phyloP scores from a whole-genome alignment of 2,113 vertebrate genomes.

The Anser cygnoides region DNA sequence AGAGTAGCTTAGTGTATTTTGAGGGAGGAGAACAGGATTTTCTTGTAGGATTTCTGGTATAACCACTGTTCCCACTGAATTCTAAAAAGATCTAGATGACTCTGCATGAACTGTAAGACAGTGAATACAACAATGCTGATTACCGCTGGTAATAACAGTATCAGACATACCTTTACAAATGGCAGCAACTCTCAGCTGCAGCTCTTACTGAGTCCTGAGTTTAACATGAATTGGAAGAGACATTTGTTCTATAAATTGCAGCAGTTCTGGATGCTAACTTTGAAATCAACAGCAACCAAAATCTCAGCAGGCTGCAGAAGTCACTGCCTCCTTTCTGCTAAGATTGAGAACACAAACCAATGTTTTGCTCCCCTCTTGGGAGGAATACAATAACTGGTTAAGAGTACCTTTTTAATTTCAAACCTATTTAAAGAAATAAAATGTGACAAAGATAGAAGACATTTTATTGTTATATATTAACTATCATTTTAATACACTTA shows the following conservation, averaged over 20 bases:
- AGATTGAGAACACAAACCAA: background rate
- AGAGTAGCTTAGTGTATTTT: background rate
- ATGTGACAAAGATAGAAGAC: background rate
- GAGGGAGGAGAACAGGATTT: background rate
- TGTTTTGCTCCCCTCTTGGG: background rate
- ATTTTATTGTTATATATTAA: background rate
- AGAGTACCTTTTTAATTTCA: background rate
- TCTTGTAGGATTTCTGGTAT: background rate
- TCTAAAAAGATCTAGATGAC: background rate
- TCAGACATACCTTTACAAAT: background rate
- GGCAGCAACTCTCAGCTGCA: background rate
- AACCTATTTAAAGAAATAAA: background rate
- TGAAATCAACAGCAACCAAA: constrained; percentile 50
- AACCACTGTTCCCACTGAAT: background rate
- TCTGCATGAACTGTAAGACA: background rate
- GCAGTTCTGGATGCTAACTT: background rate
- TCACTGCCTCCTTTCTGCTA: constrained; percentile 5
- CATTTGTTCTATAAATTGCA: background rate
- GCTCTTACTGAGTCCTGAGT: background rate
- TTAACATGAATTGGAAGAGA: background rate
- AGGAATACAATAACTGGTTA: background rate
- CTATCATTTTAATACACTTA: background rate
- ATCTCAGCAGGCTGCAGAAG: constrained; percentile 21
- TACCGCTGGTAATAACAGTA: background rate
- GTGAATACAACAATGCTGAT: background rate